A percentile compares a stretch with the other conserved stretches of the same genome.
phyloP scores from a whole-genome alignment of 2,797 vertebrate genomes.

The Acanthiza pusilla region DNA sequence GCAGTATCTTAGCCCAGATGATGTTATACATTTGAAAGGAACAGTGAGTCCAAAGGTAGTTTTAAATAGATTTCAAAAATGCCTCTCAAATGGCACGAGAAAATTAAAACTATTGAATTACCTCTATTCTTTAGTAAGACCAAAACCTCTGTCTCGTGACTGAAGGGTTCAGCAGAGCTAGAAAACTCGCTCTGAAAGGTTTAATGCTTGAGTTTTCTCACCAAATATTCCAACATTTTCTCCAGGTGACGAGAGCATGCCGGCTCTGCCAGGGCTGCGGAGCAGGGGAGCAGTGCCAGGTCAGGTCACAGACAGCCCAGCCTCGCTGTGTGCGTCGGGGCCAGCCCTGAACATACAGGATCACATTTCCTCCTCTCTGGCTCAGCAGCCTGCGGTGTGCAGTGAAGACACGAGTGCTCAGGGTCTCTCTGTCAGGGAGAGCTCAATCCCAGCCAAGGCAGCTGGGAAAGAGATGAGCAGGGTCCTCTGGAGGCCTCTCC shows the following conservation, averaged over 20 bases:
- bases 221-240: background rate
- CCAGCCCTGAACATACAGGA: background rate
- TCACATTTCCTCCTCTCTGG: background rate
- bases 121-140: background rate
- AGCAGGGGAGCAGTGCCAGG: background rate
- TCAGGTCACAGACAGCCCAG: background rate
- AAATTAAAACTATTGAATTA: background rate
- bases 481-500: constrained; percentile 36
- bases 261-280: fast-evolving
- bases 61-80: background rate
- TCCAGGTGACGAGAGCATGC: background rate
- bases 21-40: background rate
- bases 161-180: background rate
- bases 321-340: background rate
- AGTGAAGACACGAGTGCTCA: background rate
- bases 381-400: background rate
- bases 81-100: background rate
- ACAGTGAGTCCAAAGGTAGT: background rate
- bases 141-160: background rate
- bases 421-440: constrained; percentile 26
- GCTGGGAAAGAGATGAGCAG: background rate
- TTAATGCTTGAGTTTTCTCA: background rate
- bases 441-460: constrained; percentile 19
- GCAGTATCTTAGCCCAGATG: background rate
- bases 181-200: background rate